A percentile compares a stretch with the other conserved stretches of the same genome.
Evolutionary conservation across 2,113 vertebrate species (phyloP).

Genomic region (Phalacrocorax aristotelis): DNA sequence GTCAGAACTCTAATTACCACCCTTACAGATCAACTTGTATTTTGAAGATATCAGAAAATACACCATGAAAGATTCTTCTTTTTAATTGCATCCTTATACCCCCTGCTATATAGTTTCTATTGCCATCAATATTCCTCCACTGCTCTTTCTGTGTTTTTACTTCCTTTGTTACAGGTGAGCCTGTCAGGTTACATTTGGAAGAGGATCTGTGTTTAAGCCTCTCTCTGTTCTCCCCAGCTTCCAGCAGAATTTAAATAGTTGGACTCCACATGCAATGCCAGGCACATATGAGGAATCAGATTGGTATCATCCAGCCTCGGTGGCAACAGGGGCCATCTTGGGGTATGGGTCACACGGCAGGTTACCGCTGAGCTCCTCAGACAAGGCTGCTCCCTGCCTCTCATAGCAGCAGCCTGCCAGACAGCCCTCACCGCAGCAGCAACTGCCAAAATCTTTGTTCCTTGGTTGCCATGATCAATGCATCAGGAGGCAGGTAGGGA

Average conservation of each 20-base stretch:
- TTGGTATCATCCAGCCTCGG: background rate
- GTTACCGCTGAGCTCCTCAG: background rate
- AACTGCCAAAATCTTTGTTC: background rate
- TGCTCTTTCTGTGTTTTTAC: background rate
- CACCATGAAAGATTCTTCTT: conserved; percentile 4
- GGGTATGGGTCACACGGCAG: background rate
- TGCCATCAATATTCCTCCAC: background rate
- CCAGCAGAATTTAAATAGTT: background rate
- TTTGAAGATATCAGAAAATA: conserved; percentile 39
- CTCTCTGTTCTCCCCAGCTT: background rate
- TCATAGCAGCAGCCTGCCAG: background rate
- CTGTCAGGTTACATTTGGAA: background rate
- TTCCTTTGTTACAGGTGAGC: background rate
- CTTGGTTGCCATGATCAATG: background rate
- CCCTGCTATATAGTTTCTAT: background rate
- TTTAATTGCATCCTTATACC: background rate
- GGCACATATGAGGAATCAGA: background rate
- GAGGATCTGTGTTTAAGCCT: background rate
- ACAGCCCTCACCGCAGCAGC: background rate
- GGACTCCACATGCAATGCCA: background rate
- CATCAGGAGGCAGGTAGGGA: background rate
- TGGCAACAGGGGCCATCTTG: background rate
- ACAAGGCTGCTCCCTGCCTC: background rate
- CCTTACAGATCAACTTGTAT: conserved; percentile 12
- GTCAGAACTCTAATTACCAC: conserved; percentile 41